These are phyloP conservation scores for Nothoprocta pentlandii DNA, from an alignment of 2,113 vertebrate genomes.

Conservation along the genomic window DNA sequence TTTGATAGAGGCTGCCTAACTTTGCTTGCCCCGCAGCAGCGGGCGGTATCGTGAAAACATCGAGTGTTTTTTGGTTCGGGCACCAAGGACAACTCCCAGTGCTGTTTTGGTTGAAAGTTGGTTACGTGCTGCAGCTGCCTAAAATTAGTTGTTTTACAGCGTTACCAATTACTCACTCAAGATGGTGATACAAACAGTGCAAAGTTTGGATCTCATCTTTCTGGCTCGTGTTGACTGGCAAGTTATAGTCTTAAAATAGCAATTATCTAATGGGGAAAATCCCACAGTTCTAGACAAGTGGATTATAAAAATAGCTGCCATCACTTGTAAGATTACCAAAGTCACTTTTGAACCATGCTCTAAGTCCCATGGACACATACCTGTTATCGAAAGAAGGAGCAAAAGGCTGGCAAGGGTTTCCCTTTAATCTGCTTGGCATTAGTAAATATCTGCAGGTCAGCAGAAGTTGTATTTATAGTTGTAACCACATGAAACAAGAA, in stretches of 20 bases:
- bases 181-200: conserved; percentile 74
- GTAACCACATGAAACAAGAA: conserved; percentile 57
- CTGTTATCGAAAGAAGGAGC: conserved; percentile 34
- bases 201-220: conserved; percentile 73
- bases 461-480: conserved; percentile 59
- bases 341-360: background rate
- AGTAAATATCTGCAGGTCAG: conserved; percentile 51
- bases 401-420: background rate
- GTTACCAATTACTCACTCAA: conserved; percentile 77
- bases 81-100: background rate
- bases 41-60: background rate
- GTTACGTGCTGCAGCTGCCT: conserved; percentile 35
- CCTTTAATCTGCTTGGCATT: conserved; percentile 35
- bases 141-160: conserved; percentile 64
- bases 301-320: conserved; percentile 65
- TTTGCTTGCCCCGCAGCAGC: background rate
- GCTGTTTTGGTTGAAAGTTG: conserved; percentile 25
- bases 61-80: background rate
- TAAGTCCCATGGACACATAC: background rate
- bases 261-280: conserved; percentile 69
- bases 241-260: conserved; percentile 76
- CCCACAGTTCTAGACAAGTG: conserved; percentile 51
- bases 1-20: background rate
- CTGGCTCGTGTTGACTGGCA: conserved; percentile 28
- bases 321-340: background rate